Percentiles rank a stretch among this genome's conserved stretches.
Evolutionary conservation across 1,140 invertebrate species (phyloP).

Genomic region (Listronotus bonariensis): DNA sequence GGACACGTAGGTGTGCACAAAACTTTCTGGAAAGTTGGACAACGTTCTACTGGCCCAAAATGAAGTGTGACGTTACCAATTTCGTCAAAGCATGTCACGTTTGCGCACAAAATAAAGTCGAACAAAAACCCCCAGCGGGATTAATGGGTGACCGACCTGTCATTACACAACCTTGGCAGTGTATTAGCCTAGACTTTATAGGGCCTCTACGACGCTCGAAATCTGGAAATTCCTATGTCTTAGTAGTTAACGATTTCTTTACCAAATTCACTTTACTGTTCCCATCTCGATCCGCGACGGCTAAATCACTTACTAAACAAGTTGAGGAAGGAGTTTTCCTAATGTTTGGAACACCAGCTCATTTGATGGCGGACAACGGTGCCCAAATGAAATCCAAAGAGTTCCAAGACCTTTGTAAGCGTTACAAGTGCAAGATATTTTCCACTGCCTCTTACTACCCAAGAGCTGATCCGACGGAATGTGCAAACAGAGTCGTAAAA

Average conservation of each 20-base stretch:
- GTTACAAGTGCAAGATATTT: slow-evolving; percentile 23
- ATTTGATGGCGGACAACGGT: slow-evolving; percentile 44
- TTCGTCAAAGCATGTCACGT: slow-evolving; percentile 43
- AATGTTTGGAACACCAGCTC: slow-evolving; percentile 30
- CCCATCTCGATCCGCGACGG: slow-evolving; percentile 25
- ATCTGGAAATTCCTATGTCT: slow-evolving; percentile 45
- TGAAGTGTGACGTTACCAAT: slow-evolving; percentile 40
- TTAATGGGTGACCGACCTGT: slow-evolving; percentile 42
- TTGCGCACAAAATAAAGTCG: slow-evolving; percentile 44
- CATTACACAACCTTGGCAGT: slow-evolving; percentile 42
- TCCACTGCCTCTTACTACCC: slow-evolving; percentile 41
- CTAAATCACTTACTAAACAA: slow-evolving; percentile 20
- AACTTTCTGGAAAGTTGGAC: slow-evolving; percentile 35
- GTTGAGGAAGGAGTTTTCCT: slow-evolving; percentile 40
- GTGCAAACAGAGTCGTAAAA: slow-evolving; percentile 41
- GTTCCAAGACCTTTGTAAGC: slow-evolving; percentile 24
- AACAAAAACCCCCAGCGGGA: slow-evolving; percentile 40
- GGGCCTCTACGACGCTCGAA: slow-evolving; percentile 44
- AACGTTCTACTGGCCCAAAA: slow-evolving; percentile 48
- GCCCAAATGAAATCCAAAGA: slow-evolving; percentile 33
- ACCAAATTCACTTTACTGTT: slow-evolving; percentile 43
- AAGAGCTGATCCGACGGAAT: slow-evolving; percentile 39
- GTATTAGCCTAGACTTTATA: slow-evolving; percentile 46
- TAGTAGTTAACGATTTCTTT: slow-evolving; percentile 51
- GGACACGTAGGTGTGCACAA: slow-evolving; percentile 46